Evolutionary conservation across 1,140 invertebrate genomes (phyloP), one percentile per base, ranked within the genome.

Genomic region (Apocrypta bakeri): DNA sequence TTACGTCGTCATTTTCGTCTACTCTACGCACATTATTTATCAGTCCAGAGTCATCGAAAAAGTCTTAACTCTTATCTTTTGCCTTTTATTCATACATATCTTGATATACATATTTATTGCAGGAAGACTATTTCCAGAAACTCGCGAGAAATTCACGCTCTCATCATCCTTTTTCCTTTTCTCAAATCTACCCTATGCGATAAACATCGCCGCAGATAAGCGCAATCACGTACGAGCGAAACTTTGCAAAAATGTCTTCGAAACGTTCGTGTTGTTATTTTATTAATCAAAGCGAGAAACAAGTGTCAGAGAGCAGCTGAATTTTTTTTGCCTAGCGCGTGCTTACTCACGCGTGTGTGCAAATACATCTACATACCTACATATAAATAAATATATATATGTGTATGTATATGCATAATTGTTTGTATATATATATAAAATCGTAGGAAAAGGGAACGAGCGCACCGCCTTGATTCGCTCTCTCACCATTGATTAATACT

Each of bases 401-500:
- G 21, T 76, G 0, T 76, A 8, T 24, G 24, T 37, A 61, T 81
- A 83, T 75, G n/a, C n/a, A n/a, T n/a, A n/a, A n/a, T n/a, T n/a
- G n/a, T n/a, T n/a, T n/a, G n/a, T n/a, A n/a, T n/a, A n/a, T n/a
- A n/a, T n/a, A n/a, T n/a, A n/a, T n/a, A n/a, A n/a, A n/a, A 9
- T 37, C 3, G 33, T 4, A 9, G 81, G 83, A 84, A 83, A 85
- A 85, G 83, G 84, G 66, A 24, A 37, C 25, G 63, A 78, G 78
- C 61, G 68, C 79, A 86, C 81, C 87, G 85, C 85, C 83, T 86
- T 56, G 86, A 87, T 85, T 85, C 42, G 84, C 79, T 66, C 27
- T 66, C 63, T 40, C 71, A 56, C 83, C 83, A 77, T 84, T 88
- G 87, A 89, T 90, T 88, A 90, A 90, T 88, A 86, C 84, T 73